Evolutionary conservation across 2,113 vertebrate species (phyloP), one percentile per base, ranked within the genome.

Genomic region (Phyllopteryx taeniolatus): DNA sequence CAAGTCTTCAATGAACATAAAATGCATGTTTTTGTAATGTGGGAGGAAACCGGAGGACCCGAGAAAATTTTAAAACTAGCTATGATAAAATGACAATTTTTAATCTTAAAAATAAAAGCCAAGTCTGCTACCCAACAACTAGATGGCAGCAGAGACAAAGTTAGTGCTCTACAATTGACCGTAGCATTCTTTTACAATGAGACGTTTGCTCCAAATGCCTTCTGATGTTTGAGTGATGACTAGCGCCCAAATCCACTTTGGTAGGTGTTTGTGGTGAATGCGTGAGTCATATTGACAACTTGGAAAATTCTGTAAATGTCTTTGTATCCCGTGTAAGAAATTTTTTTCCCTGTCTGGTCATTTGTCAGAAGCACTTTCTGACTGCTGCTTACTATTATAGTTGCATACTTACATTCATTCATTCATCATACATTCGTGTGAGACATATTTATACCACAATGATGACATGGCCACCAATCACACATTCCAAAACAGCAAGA

Each of bases 401-500:
- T 33, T 35, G 3, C 59, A 19, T 17, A 35, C 59, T 35, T 15
- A 17, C 59, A 33, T 17, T 8, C 6, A 13, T 13, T 8, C 14
- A 9, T 35, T 59, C 12, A 8, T 8, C 13, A 4, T 13, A 9
- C 14, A 9, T 35, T 31, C 12, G 22, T 7, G 27, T 1, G 8
- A 59, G 56, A 15, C 22, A 59, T 59, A 59, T 31, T 53, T 53
- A 53, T 53, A 53, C 46, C 9, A 12, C 8, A 54, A 20, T 11
- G 9, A 9, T 20, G 12, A 15, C 4, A 33, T 15, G 31, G 27
- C 12, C 31, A 9, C 31, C 31, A 61, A 61, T 61, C 59, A 61
- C 59, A 61, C 68, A 83, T 88, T 84, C 75, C 77, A 63, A 44
- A 5, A 53, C 51, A 60, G 72, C 76, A 71, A 79, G 57, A 49